A percentile compares a stretch with the other conserved stretches of the same genome.
Evolutionary conservation across 2,113 vertebrate species (phyloP).

Genomic region (Camelus bactrianus): DNA sequence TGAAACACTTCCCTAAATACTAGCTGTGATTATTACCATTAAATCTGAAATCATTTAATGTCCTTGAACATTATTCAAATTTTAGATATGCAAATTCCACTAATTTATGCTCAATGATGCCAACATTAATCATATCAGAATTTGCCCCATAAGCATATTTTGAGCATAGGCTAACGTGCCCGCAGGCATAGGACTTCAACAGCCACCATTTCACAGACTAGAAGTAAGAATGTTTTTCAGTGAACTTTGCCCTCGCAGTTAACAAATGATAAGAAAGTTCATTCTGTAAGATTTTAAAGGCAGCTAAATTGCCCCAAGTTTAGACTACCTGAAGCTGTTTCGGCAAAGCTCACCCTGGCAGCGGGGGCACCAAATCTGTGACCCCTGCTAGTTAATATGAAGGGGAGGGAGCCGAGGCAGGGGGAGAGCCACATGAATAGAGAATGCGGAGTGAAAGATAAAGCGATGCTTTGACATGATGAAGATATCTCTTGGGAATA

Average conservation of each 20-base stretch:
- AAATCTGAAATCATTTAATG: slow-evolving; percentile 70
- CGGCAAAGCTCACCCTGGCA: slow-evolving; percentile 64
- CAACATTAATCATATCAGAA: slow-evolving; percentile 79
- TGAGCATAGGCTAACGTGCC: slow-evolving; percentile 62
- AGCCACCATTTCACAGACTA: slow-evolving; percentile 19
- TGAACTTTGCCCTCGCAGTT: slow-evolving; percentile 71
- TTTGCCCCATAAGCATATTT: slow-evolving; percentile 78
- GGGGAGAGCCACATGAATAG: not conserved
- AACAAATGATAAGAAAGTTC: slow-evolving; percentile 74
- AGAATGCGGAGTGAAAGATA: slow-evolving; percentile 33
- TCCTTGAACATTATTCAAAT: slow-evolving; percentile 77
- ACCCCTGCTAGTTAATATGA: slow-evolving; percentile 70
- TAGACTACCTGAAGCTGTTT: slow-evolving; percentile 67
- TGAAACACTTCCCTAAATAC: slow-evolving; percentile 60
- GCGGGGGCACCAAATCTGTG: slow-evolving; percentile 58
- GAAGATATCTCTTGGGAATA: slow-evolving; percentile 34
- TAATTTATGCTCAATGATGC: slow-evolving; percentile 72
- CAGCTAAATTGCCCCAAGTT: slow-evolving; percentile 75
- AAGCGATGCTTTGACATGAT: not conserved
- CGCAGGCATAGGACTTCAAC: not conserved
- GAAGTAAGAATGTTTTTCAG: slow-evolving; percentile 54
- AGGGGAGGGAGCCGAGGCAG: slow-evolving; percentile 13
- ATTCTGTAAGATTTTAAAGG: slow-evolving; percentile 72
- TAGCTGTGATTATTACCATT: slow-evolving; percentile 66
- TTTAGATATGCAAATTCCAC: slow-evolving; percentile 72